A percentile compares a stretch with the other conserved stretches of the same genome.
Evolutionary conservation across 2,797 vertebrate species (phyloP).

Genomic region (Ptychadena robeensis): DNA sequence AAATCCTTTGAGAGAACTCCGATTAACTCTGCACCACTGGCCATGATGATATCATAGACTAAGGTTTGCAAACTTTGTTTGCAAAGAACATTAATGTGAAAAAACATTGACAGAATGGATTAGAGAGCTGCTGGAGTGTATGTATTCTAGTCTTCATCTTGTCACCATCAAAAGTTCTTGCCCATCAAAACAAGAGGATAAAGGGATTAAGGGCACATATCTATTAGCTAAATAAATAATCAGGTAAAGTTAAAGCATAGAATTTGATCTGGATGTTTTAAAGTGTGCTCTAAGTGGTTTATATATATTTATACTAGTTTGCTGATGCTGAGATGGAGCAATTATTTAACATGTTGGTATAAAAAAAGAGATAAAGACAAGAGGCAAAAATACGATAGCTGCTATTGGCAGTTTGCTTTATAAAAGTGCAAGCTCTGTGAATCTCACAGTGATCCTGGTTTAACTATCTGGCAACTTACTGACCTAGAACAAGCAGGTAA

Average conservation of each 20-base stretch:
- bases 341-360: not conserved
- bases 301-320: not conserved
- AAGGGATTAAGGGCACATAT: slow-evolving; percentile 30
- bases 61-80: slow-evolving; percentile 42
- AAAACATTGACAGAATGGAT: slow-evolving; percentile 41
- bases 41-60: slow-evolving; percentile 29
- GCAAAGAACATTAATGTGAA: slow-evolving; percentile 47
- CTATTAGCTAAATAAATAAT: slow-evolving; percentile 2
- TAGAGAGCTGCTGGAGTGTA: slow-evolving; percentile 14
- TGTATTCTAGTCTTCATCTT: slow-evolving; percentile 25
- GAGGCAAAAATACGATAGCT: not conserved
- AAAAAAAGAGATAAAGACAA: no score
- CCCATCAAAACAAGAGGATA: slow-evolving; percentile 43
- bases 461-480: no score
- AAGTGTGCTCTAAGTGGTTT: not conserved
- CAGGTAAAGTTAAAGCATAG: not conserved
- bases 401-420: not conserved
- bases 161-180: slow-evolving; percentile 32
- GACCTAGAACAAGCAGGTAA: no score
- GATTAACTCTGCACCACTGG: slow-evolving; percentile 50
- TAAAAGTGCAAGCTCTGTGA: not conserved
- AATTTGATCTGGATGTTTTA: not conserved
- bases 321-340: not conserved
- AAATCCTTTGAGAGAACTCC: slow-evolving; percentile 45
- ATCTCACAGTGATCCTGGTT: not conserved